Percentiles rank a stretch among this genome's conserved stretches.
phyloP scores from a whole-genome alignment of 2,888 invertebrate genomes.

The Caenorhabditis doughertyi region DNA sequence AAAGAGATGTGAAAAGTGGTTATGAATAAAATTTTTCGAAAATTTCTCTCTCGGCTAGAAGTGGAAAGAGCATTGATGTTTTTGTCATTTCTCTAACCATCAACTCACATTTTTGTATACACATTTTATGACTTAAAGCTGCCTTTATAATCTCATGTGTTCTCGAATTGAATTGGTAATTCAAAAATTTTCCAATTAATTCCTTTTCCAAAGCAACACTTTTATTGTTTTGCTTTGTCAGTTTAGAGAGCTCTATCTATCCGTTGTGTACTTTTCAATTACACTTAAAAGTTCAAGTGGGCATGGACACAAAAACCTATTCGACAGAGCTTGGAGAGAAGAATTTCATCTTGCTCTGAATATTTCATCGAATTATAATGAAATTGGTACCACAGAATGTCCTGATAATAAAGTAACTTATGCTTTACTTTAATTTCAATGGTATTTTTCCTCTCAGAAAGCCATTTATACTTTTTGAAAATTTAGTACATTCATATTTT shows the following conservation, averaged over 20 bases:
- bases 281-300: neutral
- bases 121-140: too few relatives aligned
- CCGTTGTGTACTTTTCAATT: conserved; percentile 31
- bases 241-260: neutral
- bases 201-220: neutral
- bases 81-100: conserved; percentile 32
- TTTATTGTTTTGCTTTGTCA: conserved; percentile 25
- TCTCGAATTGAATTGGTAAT: neutral
- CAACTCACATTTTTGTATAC: neutral
- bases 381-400: too few relatives aligned
- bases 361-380: too few relatives aligned
- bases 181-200: neutral
- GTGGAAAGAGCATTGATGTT: conserved; percentile 33
- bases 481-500: neutral
- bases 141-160: neutral
- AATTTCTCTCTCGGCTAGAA: conserved; percentile 2
- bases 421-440: too few relatives aligned
- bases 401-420: too few relatives aligned
- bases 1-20: conserved; percentile 26
- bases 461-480: too few relatives aligned
- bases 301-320: too few relatives aligned
- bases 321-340: too few relatives aligned
- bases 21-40: conserved; percentile 19
- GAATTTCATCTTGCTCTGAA: too few relatives aligned
- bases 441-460: too few relatives aligned